These are phyloP conservation scores for Lasioglossum oenotherae DNA, from an alignment of 2,888 invertebrate species.

Conservation along the genomic window DNA sequence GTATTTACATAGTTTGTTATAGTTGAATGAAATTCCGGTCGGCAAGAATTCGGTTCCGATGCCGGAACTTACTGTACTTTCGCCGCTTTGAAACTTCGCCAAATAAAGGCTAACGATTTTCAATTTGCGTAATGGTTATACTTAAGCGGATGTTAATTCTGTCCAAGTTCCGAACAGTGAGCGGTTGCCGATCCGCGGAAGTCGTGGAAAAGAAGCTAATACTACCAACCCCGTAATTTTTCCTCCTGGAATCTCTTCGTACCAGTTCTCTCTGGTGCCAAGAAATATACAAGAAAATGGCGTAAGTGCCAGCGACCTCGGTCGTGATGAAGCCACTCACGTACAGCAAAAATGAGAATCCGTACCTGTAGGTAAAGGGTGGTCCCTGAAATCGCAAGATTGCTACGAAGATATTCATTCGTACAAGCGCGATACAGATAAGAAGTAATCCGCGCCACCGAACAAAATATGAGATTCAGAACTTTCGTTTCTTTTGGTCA, in stretches of 20 bases:
- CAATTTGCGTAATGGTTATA: slow-evolving; percentile 21
- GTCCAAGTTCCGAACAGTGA: slow-evolving; percentile 17
- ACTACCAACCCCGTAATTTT: slow-evolving; percentile 79
- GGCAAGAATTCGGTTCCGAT: neutral
- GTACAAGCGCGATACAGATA: slow-evolving; percentile 40
- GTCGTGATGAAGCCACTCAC: slow-evolving; percentile 93
- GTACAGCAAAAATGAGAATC: slow-evolving; percentile 94
- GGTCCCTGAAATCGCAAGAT: slow-evolving; percentile 87
- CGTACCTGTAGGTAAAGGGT: slow-evolving; percentile 93
- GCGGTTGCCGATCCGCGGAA: neutral
- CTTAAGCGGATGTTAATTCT: slow-evolving; percentile 40
- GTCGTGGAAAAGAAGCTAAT: slow-evolving; percentile 58
- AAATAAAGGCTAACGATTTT: slow-evolving; percentile 21
- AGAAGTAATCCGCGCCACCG: slow-evolving; percentile 39
- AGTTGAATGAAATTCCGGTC: neutral
- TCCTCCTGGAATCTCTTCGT: slow-evolving; percentile 85
- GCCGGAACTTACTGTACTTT: neutral
- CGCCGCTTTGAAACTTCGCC: slow-evolving; percentile 22
- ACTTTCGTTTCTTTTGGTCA: slow-evolving; percentile 9
- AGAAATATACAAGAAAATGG: slow-evolving; percentile 94
- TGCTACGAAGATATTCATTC: slow-evolving; percentile 57
- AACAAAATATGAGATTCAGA: slow-evolving; percentile 28
- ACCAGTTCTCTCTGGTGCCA: slow-evolving; percentile 90
- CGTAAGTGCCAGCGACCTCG: slow-evolving; percentile 94
- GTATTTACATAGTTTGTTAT: neutral